Conservation (phyloP, 2,797 vertebrate species). For the Fringilla coelebs region DNA sequence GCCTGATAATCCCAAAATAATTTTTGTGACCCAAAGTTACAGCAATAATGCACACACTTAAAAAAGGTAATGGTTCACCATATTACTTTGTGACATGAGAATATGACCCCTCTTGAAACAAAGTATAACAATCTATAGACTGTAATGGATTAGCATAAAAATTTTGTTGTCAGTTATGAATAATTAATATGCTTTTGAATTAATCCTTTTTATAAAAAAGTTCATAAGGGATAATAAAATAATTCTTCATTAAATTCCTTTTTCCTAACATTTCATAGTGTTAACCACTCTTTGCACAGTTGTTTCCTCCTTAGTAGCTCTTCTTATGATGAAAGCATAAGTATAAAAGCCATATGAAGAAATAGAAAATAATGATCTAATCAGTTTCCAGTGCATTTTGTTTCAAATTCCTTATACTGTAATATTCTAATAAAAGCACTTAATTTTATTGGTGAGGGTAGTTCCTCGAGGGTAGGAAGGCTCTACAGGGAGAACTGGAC, state of each 20-base stretch:
- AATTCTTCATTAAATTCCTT: neutral
- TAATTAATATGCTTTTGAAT: neutral
- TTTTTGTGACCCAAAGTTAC: neutral
- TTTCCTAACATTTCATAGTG: neutral
- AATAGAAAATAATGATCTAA: neutral
- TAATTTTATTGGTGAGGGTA: neutral
- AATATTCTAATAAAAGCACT: neutral
- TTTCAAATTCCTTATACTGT: neutral
- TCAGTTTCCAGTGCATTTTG: neutral
- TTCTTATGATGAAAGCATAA: neutral
- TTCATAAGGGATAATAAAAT: neutral
- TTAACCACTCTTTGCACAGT: neutral
- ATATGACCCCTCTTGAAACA: neutral
- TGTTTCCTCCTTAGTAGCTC: neutral
- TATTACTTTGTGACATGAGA: neutral
- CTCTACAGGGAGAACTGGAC: neutral
- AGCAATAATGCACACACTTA: neutral
- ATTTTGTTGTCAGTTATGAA: neutral
- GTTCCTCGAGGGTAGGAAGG: rapidly evolving
- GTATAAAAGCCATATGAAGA: neutral
- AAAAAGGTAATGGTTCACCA: neutral
- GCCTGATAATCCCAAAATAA: neutral
- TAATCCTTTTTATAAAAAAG: neutral
- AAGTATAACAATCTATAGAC: neutral
- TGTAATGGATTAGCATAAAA: neutral